phyloP scores from a whole-genome alignment of 2,888 invertebrate species.

The Agrochola macilenta region DNA sequence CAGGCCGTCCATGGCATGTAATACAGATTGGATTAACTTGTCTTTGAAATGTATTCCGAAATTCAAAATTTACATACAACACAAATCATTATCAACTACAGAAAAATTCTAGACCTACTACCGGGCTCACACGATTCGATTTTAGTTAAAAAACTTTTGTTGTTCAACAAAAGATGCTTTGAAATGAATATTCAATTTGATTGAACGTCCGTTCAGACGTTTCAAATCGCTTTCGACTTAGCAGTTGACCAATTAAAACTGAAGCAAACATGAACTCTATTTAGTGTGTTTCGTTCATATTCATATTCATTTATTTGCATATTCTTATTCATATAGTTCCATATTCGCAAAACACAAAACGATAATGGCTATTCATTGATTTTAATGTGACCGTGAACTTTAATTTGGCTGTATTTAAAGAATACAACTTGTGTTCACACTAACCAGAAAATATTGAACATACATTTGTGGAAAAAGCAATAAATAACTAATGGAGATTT shows the following conservation, averaged over 20 bases:
- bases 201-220: too few species aligned
- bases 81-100: not conserved
- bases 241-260: too few species aligned
- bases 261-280: not conserved
- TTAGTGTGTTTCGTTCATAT: not conserved
- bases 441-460: not conserved
- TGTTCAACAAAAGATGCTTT: too few species aligned
- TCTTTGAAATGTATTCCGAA: not conserved
- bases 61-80: not conserved
- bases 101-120: not conserved
- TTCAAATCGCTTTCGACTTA: too few species aligned
- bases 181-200: too few species aligned
- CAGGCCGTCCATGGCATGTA: not conserved
- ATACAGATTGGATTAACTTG: not conserved
- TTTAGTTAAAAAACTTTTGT: too few species aligned
- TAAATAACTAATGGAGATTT: too few species aligned
- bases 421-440: not conserved
- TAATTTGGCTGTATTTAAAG: conserved; percentile 3
- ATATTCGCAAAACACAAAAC: conserved; percentile 8
- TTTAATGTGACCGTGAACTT: conserved; percentile 13
- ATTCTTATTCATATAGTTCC: too few species aligned
- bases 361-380: not conserved
- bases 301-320: too few species aligned
- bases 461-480: not conserved
- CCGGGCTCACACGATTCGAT: too few species aligned